Conservation (phyloP, 2,888 invertebrate genomes). For the Hirtodrosophila cameraria region DNA sequence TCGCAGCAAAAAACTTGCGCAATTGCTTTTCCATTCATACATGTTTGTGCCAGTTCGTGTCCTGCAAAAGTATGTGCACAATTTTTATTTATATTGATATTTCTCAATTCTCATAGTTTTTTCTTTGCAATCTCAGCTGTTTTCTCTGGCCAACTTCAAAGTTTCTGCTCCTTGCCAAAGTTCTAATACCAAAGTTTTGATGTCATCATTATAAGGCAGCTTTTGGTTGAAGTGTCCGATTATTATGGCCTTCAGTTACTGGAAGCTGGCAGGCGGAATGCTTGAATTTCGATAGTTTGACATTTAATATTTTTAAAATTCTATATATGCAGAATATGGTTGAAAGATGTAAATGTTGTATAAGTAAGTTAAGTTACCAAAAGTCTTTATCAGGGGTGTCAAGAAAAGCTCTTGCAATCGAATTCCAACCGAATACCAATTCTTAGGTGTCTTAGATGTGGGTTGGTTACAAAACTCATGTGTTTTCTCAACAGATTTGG, state of each 20-base stretch:
- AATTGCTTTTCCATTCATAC: slow-evolving; percentile 37
- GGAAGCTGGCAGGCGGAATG: slow-evolving; percentile 4
- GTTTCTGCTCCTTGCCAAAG: slow-evolving; percentile 8
- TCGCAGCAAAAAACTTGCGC: slow-evolving; percentile 16
- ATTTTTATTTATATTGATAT: slow-evolving; percentile 1
- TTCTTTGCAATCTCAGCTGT: neutral
- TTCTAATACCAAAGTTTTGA: slow-evolving; percentile 32
- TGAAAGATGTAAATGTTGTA: too few relatives aligned
- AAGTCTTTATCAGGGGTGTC: too few relatives aligned
- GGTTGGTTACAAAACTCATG: too few relatives aligned
- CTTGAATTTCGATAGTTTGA: too few relatives aligned
- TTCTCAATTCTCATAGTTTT: neutral
- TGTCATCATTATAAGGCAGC: slow-evolving; percentile 38
- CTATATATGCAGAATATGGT: too few relatives aligned
- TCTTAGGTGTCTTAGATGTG: too few relatives aligned
- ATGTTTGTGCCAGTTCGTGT: neutral
- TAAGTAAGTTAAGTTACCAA: too few relatives aligned
- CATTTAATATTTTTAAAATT: too few relatives aligned
- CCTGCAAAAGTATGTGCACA: neutral
- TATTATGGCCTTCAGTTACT: slow-evolving; percentile 12
- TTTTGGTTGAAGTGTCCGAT: neutral
- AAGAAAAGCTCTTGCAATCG: too few relatives aligned
- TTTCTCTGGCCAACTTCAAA: neutral
- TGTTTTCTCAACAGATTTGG: too few relatives aligned
- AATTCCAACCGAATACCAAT: too few relatives aligned